These are phyloP conservation scores for Daubentonia madagascariensis DNA, from an alignment of 2,113 vertebrate species.

Conservation along the genomic window DNA sequence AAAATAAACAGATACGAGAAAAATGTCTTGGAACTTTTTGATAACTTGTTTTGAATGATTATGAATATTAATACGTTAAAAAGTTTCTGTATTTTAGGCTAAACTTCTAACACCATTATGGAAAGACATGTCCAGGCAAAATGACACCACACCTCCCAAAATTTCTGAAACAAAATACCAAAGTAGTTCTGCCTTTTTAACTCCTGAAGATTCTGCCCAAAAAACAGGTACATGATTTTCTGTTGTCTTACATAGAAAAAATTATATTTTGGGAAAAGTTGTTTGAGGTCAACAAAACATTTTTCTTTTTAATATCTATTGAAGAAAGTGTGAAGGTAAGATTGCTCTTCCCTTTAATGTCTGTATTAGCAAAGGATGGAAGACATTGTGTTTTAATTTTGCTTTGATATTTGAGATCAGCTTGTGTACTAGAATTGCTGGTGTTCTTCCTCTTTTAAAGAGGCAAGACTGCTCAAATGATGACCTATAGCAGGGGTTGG, in stretches of 20 bases:
- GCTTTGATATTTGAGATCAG: background rate
- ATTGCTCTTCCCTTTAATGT: background rate
- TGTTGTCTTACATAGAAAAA: background rate
- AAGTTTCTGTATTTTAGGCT: slow-evolving; percentile 35
- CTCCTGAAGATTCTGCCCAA: slow-evolving; percentile 24
- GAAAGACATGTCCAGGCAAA: background rate
- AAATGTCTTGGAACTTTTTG: background rate
- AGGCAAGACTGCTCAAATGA: background rate
- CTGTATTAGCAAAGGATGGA: background rate
- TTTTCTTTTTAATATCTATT: background rate
- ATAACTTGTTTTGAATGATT: background rate
- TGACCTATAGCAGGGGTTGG: background rate
- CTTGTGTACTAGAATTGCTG: background rate
- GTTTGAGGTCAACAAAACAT: background rate
- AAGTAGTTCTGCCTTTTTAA: slow-evolving; percentile 30
- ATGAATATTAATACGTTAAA: background rate
- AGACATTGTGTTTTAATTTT: background rate
- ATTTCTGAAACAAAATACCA: slow-evolving; percentile 4
- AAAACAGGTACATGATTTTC: slow-evolving; percentile 51
- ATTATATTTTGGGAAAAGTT: background rate
- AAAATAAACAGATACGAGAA: too few species aligned
- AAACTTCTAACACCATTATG: background rate
- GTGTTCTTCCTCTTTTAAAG: background rate
- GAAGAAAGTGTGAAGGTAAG: background rate
- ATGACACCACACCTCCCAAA: background rate